A percentile compares a stretch with the other conserved stretches of the same genome.
These are phyloP conservation scores for Grammomys surdaster DNA, from an alignment of 2,113 vertebrate species.

Conservation along the genomic window DNA sequence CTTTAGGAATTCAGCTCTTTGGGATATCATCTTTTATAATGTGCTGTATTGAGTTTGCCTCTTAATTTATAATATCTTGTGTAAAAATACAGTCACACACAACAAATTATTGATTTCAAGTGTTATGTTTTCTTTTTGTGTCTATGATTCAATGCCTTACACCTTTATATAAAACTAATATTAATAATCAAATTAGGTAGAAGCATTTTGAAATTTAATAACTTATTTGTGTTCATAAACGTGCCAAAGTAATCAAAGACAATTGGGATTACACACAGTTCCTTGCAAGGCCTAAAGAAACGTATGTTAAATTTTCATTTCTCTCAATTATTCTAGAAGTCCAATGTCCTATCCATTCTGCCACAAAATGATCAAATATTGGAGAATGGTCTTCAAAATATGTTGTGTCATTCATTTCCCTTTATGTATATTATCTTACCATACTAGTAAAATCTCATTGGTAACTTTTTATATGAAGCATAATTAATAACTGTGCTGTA, in stretches of 20 bases:
- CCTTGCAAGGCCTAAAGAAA: neutral
- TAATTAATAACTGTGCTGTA: neutral
- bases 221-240: neutral
- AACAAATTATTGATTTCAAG: neutral
- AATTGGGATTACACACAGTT: neutral
- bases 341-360: too few species aligned
- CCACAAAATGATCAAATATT: neutral
- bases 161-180: neutral
- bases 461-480: neutral
- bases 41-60: neutral
- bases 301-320: neutral
- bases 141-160: neutral
- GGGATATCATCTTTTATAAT: neutral
- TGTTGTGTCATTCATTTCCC: neutral
- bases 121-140: neutral
- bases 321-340: neutral
- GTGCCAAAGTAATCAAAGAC: neutral
- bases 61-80: neutral
- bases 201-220: neutral
- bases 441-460: neutral
- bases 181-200: neutral
- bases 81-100: neutral
- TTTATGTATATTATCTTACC: neutral
- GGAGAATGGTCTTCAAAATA: neutral
- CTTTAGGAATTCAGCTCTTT: constrained; percentile 3